Percentiles rank a stretch among this genome's conserved stretches.
These are phyloP conservation scores for Metopia argyrocephala DNA, from an alignment of 2,888 invertebrate genomes.

Conservation along the genomic window DNA sequence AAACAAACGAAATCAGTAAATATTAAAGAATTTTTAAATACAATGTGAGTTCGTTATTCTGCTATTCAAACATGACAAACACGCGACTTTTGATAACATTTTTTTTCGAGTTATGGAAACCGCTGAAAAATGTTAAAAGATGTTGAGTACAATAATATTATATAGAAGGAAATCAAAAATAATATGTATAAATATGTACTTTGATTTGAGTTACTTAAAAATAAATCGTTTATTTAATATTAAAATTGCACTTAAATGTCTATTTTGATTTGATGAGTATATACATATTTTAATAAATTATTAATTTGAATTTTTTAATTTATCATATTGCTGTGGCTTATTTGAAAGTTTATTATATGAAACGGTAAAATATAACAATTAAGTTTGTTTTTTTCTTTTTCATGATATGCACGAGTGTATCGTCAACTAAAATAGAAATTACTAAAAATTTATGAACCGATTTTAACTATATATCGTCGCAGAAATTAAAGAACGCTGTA, in stretches of 20 bases:
- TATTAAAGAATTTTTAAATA: not conserved
- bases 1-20: not conserved
- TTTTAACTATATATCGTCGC: no score
- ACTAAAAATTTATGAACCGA: no score
- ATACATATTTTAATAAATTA: not conserved
- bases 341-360: not conserved
- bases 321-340: not conserved
- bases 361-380: not conserved
- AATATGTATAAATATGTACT: not conserved
- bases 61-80: slow-evolving; percentile 2
- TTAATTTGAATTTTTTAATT: not conserved
- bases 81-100: slow-evolving; percentile 44
- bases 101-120: not conserved
- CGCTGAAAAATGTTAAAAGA: slow-evolving; percentile 4
- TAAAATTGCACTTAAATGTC: slow-evolving; percentile 11
- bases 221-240: slow-evolving; percentile 6
- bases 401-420: no score
- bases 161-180: not conserved
- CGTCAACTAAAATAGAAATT: no score
- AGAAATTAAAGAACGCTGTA: no score
- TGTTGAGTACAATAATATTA: not conserved
- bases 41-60: not conserved
- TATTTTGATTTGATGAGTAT: not conserved
- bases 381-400: not conserved
- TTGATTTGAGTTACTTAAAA: slow-evolving; percentile 12